A percentile compares a stretch with the other conserved stretches of the same genome.
These are phyloP conservation scores for Diadophis punctatus DNA, from an alignment of 2,113 vertebrate genomes.

Conservation along the genomic window DNA sequence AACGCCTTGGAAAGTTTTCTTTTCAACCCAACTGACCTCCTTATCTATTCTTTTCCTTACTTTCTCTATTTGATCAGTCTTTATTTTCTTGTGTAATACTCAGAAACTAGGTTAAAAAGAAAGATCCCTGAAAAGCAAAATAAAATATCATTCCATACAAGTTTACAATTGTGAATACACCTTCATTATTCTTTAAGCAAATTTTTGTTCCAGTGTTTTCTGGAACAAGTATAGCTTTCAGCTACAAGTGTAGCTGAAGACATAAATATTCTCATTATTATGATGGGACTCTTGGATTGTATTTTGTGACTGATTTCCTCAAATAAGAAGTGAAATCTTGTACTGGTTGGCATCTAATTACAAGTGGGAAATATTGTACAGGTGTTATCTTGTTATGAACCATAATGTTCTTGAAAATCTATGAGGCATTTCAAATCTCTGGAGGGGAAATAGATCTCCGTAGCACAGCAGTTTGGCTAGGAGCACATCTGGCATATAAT, in stretches of 20 bases:
- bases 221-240: neutral
- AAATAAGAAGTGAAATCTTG: conserved; percentile 52
- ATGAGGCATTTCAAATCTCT: conserved; percentile 51
- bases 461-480: conserved; percentile 24
- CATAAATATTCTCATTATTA: conserved; percentile 57
- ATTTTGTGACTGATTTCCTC: conserved; percentile 49
- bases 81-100: neutral
- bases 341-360: conserved; percentile 44
- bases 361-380: conserved; percentile 50
- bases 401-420: conserved; percentile 54
- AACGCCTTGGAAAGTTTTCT: neutral
- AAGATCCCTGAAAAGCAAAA: neutral
- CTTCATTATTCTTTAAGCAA: conserved; percentile 2
- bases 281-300: conserved; percentile 54
- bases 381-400: conserved; percentile 64
- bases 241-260: conserved; percentile 47
- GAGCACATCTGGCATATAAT: conserved; percentile 50
- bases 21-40: neutral
- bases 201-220: neutral
- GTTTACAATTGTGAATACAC: neutral
- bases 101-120: neutral
- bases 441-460: conserved; percentile 51
- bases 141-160: neutral
- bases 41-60: neutral
- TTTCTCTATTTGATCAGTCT: neutral